Conservation (phyloP, 2,888 invertebrate species). For the Macrophya annulata region DNA sequence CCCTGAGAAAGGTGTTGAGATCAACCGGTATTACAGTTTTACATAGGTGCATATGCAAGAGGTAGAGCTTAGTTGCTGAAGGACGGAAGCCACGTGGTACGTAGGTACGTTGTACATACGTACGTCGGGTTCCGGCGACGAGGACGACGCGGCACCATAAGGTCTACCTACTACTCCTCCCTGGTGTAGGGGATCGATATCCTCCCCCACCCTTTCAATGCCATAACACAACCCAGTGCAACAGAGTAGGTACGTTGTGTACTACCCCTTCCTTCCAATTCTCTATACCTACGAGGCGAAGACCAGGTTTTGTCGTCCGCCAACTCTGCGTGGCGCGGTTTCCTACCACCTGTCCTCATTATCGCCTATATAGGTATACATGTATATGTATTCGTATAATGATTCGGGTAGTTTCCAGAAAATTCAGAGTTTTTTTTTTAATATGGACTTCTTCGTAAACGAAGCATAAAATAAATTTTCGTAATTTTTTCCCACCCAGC, state of each 20-base stretch:
- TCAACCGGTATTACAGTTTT: not conserved
- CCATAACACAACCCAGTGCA: slow-evolving; percentile 49
- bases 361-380: not conserved
- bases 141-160: slow-evolving; percentile 55
- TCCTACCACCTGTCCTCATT: slow-evolving; percentile 37
- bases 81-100: slow-evolving; percentile 38
- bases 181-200: slow-evolving; percentile 53
- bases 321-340: slow-evolving; percentile 2
- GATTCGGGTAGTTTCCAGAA: not conserved
- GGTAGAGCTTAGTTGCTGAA: slow-evolving; percentile 17
- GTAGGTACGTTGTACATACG: slow-evolving; percentile 24
- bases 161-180: slow-evolving; percentile 46
- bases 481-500: no score
- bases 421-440: not conserved
- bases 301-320: not conserved
- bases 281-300: not conserved
- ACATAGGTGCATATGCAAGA: not conserved
- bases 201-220: slow-evolving; percentile 42
- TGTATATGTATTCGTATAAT: not conserved
- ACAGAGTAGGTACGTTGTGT: slow-evolving; percentile 14
- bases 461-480: not conserved
- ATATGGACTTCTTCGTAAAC: not conserved
- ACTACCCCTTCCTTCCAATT: slow-evolving; percentile 10
- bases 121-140: slow-evolving; percentile 47
- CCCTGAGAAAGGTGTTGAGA: not conserved